Conservation (phyloP, 2,113 vertebrate genomes). For the Bolborhynchus lineola region DNA sequence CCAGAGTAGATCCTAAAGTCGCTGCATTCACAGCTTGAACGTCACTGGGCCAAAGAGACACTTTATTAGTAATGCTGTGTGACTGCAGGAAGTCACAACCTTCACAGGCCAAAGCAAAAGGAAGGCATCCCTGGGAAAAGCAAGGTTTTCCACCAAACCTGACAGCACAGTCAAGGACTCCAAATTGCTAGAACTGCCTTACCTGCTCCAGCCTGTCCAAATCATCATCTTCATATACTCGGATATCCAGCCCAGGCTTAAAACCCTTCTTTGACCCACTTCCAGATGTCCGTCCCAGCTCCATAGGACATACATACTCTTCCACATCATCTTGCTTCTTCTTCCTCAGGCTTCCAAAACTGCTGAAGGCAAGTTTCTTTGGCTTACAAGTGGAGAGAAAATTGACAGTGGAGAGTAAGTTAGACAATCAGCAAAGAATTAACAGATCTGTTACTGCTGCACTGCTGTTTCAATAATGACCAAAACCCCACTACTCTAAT, state of each 20-base stretch:
- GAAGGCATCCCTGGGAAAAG: not conserved
- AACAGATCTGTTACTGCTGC: not conserved
- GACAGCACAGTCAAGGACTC: not conserved
- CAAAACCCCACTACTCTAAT: not conserved
- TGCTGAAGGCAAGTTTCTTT: slow-evolving; percentile 89
- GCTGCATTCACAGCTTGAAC: not conserved
- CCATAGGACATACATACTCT: slow-evolving; percentile 98
- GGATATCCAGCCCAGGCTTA: slow-evolving; percentile 80
- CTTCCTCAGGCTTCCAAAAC: slow-evolving; percentile 90
- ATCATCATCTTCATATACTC: slow-evolving; percentile 90
- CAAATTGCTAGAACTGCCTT: not conserved
- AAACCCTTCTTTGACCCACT: slow-evolving; percentile 85
- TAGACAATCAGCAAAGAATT: not conserved
- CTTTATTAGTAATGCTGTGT: not conserved
- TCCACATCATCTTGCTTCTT: slow-evolving; percentile 93
- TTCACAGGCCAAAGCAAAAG: not conserved
- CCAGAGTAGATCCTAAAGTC: not conserved
- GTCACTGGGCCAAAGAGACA: not conserved
- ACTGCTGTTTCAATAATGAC: not conserved
- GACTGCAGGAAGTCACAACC: not conserved
- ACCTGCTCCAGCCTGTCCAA: slow-evolving; percentile 94
- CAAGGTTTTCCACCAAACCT: not conserved
- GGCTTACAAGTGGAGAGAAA: slow-evolving; percentile 77
- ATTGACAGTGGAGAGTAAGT: not conserved
- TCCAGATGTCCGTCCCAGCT: slow-evolving; percentile 87